Base-by-base conservation (phyloP, 2,797 vertebrate genomes). In the Geotrypetes seraphini region DNA sequence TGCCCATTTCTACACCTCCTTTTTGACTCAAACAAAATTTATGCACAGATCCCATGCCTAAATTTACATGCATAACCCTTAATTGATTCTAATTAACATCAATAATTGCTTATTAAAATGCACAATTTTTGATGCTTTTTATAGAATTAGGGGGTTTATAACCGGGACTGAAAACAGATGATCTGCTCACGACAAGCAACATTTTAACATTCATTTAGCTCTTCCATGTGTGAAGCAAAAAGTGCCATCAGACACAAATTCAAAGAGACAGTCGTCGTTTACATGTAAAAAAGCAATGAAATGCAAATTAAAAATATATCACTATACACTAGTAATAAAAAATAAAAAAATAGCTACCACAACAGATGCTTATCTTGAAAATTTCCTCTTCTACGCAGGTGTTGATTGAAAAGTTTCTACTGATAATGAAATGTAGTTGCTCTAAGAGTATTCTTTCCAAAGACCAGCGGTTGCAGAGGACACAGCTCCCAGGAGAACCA, bases 231-330 rank as follows among this genome's bases (percentile, higher is more conserved):
- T 80, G 69, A 69, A 77, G 69, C 59, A 73, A 73, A 50, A 49
- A 70, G 60, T 53, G 60, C 31, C 63, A 31, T 30, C 41, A 36
- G 33, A 63, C 36, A 48, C 10, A 61, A 61, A 60, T 41, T 63
- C 51, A 76, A 67, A 57, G 26, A 35, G 75, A 84, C 69, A 75
- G 60, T 71, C 77, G 49, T 51, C 69, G 50, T 64, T 73, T 75
- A 73, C 63, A 46, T n/a, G n/a, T n/a, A 81, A 85, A 82, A 78
- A 76, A 67, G 70, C 28, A 75, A 39, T 63, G 66, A 75, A 80
- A 60, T 70, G 36, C 66, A 74, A 81, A 69, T 71, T 23, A 78
- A 86, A 85, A 77, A 71, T 63, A 43, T 69, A 73, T 41, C 11
- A 35, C 12, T 25, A 48, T 39, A 56, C 15, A 38, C 22, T 77